Evolutionary conservation across 2,113 vertebrate genomes (phyloP).

Genomic region (Thunnus maccoyii): DNA sequence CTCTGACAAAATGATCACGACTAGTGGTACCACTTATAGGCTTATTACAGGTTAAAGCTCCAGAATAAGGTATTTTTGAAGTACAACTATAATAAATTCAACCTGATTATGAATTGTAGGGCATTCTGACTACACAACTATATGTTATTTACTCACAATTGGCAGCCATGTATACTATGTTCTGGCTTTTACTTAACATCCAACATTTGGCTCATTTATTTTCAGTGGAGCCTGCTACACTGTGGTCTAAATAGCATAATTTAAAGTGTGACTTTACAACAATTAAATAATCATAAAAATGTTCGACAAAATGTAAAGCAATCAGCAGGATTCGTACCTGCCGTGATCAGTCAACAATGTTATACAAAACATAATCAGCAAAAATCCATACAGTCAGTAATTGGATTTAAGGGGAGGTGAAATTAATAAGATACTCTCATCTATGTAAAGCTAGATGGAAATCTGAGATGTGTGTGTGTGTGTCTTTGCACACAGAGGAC

Average conservation of each 20-base stretch:
- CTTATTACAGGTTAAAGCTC: not conserved
- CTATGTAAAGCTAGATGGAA: conserved; percentile 31
- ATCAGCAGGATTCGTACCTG: conserved; percentile 39
- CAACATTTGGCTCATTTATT: not conserved
- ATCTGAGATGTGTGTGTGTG: conserved; percentile 28
- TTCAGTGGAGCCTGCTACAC: not conserved
- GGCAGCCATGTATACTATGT: not conserved
- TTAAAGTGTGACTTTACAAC: conserved; percentile 24
- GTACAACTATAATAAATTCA: not conserved
- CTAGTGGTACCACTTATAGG: not conserved
- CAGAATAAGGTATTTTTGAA: conserved; percentile 12
- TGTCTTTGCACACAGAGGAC: not conserved
- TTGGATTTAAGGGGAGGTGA: conserved; percentile 68
- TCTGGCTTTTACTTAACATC: not conserved
- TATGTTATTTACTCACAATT: not conserved
- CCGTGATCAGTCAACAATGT: conserved; percentile 28
- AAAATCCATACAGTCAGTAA: conserved; percentile 50
- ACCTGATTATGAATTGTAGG: not conserved
- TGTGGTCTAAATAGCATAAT: conserved; percentile 15
- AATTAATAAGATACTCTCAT: conserved; percentile 55
- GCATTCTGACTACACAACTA: not conserved
- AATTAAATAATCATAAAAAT: conserved; percentile 36
- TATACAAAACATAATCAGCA: conserved; percentile 41
- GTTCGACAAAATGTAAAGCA: conserved; percentile 55
- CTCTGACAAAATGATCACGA: not conserved